phyloP scores from a whole-genome alignment of 1,140 invertebrate genomes.

The Probaryconus sp. region DNA sequence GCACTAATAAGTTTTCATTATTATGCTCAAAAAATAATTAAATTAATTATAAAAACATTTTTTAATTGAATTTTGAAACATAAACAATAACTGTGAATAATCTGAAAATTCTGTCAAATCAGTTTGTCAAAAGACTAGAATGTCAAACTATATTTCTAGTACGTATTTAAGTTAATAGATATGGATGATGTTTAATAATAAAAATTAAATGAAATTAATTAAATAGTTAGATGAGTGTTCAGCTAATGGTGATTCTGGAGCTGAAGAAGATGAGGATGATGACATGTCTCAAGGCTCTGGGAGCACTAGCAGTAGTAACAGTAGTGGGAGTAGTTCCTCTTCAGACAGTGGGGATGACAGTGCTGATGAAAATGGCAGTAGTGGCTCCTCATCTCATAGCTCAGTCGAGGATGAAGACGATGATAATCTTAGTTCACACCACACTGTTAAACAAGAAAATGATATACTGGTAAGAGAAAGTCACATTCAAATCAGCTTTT shows the following conservation, averaged over 20 bases:
- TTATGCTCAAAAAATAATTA: too few relatives aligned
- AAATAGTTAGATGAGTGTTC: slow-evolving; percentile 77
- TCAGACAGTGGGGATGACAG: slow-evolving; percentile 70
- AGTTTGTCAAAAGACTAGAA: too few relatives aligned
- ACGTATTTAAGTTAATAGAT: too few relatives aligned
- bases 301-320: slow-evolving; percentile 72
- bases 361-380: slow-evolving; percentile 51
- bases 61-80: too few relatives aligned
- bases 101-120: too few relatives aligned
- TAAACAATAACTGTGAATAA: too few relatives aligned
- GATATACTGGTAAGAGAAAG: slow-evolving; percentile 58
- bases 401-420: slow-evolving; percentile 53
- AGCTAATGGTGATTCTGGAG: slow-evolving; percentile 74
- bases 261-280: slow-evolving; percentile 76
- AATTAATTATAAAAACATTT: too few relatives aligned
- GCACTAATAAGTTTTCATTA: too few relatives aligned
- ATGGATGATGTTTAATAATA: too few relatives aligned
- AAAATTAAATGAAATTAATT: too few relatives aligned
- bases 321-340: slow-evolving; percentile 71
- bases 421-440: slow-evolving; percentile 39
- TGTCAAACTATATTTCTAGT: too few relatives aligned
- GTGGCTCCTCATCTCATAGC: slow-evolving; percentile 45
- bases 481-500: not conserved
- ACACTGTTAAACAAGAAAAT: slow-evolving; percentile 40
- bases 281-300: slow-evolving; percentile 70